phyloP scores from a whole-genome alignment of 2,113 vertebrate species.

The Dicrurus megarhynchus region DNA sequence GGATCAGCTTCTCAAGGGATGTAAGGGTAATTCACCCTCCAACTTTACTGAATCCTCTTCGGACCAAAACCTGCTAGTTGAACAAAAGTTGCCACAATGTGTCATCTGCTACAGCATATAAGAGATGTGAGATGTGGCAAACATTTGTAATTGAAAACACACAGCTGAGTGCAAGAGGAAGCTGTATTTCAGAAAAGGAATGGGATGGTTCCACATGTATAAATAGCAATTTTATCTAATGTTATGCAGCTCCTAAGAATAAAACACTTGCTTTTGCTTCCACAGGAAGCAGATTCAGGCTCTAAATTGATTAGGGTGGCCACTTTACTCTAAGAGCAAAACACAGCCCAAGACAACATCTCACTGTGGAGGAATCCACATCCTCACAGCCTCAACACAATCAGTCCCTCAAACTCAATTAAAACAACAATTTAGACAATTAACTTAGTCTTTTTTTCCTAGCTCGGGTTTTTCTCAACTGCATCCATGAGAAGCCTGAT shows the following conservation, averaged over 20 bases:
- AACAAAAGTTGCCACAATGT: conserved; percentile 42
- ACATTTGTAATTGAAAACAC: conserved; percentile 16
- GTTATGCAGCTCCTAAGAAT: not conserved
- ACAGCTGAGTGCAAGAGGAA: not conserved
- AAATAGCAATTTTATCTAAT: not conserved
- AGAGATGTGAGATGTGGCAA: not conserved
- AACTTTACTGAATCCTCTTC: conserved; percentile 26
- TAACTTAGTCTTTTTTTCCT: not conserved
- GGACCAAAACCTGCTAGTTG: conserved; percentile 30
- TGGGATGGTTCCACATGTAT: not conserved
- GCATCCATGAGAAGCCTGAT: not conserved
- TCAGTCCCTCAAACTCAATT: not conserved
- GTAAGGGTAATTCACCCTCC: conserved; percentile 19
- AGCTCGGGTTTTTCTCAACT: not conserved
- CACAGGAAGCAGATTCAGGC: not conserved
- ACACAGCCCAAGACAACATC: not conserved
- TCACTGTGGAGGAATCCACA: not conserved
- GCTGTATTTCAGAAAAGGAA: not conserved
- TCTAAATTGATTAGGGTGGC: not conserved
- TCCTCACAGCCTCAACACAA: not conserved
- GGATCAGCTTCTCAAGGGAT: conserved; percentile 34
- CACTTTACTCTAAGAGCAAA: not conserved
- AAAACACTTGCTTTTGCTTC: not conserved
- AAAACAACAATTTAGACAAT: not conserved
- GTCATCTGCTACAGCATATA: not conserved